phyloP scores from a whole-genome alignment of 2,797 vertebrate genomes.

The Bucorvus abyssinicus region DNA sequence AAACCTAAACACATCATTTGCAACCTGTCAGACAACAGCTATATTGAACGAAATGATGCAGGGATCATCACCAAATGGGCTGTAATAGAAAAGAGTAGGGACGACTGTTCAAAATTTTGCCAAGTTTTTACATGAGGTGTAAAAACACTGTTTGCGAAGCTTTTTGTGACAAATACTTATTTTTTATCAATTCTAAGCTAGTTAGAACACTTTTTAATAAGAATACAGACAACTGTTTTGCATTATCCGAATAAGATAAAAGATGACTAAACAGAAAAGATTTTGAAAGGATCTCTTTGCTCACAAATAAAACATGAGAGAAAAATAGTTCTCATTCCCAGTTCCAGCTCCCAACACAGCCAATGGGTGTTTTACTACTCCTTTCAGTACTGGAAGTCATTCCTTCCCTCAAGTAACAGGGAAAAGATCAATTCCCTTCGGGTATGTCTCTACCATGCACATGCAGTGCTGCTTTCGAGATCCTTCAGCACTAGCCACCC shows the following conservation, averaged over 20 bases:
- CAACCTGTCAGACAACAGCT: neutral
- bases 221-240: slow-evolving; percentile 21
- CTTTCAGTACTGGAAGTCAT: slow-evolving; percentile 25
- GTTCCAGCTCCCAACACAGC: slow-evolving; percentile 30
- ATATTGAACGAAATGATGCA: neutral
- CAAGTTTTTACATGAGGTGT: neutral
- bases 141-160: neutral
- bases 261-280: slow-evolving; percentile 40
- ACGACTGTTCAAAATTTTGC: neutral
- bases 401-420: neutral
- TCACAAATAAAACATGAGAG: slow-evolving; percentile 37
- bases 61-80: neutral
- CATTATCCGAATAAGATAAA: slow-evolving; percentile 31
- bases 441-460: neutral
- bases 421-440: neutral
- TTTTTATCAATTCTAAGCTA: slow-evolving; percentile 14
- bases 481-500: neutral
- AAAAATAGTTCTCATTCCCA: neutral
- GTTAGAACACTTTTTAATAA: neutral
- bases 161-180: neutral
- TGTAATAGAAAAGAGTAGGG: neutral
- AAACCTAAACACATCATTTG: slow-evolving; percentile 5
- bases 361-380: slow-evolving; percentile 44
- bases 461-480: neutral
- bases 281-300: slow-evolving; percentile 35